These are phyloP conservation scores for Norana najaformis DNA, from an alignment of 2,888 invertebrate genomes.

Conservation along the genomic window DNA sequence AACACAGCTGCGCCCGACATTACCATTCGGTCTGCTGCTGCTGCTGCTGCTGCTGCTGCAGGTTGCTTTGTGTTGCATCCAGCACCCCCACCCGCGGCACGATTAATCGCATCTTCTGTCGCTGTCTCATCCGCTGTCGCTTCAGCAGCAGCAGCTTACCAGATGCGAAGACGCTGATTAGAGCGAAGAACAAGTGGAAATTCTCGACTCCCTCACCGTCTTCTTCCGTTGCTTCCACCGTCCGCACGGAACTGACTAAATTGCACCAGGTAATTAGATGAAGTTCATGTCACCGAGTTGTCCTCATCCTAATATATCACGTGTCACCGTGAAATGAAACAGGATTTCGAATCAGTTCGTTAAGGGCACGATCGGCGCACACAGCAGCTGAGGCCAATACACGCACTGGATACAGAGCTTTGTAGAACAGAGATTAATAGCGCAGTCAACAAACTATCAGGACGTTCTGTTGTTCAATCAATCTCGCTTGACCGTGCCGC, in stretches of 20 bases:
- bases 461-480: background rate
- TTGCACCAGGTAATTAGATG: background rate
- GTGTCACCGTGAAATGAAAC: background rate
- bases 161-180: background rate
- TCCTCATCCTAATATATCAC: too few relatives aligned
- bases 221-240: background rate
- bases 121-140: background rate
- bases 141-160: background rate
- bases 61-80: background rate
- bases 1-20: slow-evolving; percentile 5
- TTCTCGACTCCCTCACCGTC: background rate
- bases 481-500: background rate
- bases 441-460: background rate
- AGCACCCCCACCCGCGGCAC: background rate
- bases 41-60: background rate
- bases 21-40: background rate
- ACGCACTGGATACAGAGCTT: background rate
- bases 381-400: background rate
- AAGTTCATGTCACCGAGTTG: background rate
- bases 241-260: background rate
- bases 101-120: background rate
- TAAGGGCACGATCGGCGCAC: too few relatives aligned
- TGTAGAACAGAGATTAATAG: background rate
- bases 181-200: background rate
- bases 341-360: background rate